phyloP scores from a whole-genome alignment of 2,888 invertebrate genomes.

The Melanotus villosus region DNA sequence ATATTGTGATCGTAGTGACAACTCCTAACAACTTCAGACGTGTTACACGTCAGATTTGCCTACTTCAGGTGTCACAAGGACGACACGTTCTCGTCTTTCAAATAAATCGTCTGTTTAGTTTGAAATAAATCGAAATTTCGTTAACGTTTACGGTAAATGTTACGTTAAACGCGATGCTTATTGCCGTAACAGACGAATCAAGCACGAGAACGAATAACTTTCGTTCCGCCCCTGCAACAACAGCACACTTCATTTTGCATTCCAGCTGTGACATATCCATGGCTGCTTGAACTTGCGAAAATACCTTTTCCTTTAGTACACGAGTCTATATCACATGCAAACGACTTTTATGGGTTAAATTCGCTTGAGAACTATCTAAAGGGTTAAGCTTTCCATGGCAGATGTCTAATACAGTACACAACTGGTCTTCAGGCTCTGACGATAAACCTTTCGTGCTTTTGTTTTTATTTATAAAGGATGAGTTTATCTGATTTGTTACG shows the following conservation, averaged over 20 bases:
- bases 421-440: slow-evolving; percentile 1
- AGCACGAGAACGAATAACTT: slow-evolving; percentile 18
- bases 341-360: slow-evolving; percentile 12
- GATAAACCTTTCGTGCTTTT: neutral
- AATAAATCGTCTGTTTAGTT: no score
- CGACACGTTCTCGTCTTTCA: neutral
- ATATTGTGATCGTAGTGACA: neutral
- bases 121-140: no score
- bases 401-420: slow-evolving; percentile 12
- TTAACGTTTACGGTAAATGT: no score
- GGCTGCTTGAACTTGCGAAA: slow-evolving; percentile 18
- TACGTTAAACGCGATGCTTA: neutral
- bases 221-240: slow-evolving; percentile 22
- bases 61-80: neutral
- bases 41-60: neutral
- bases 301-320: neutral
- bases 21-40: neutral
- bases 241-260: slow-evolving; percentile 26
- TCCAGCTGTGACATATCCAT: slow-evolving; percentile 27
- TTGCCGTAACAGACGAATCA: slow-evolving; percentile 3
- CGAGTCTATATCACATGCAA: slow-evolving; percentile 4
- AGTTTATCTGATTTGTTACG: neutral
- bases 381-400: slow-evolving; percentile 23
- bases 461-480: slow-evolving; percentile 10
- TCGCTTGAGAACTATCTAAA: neutral